phyloP scores from a whole-genome alignment of 2,888 invertebrate genomes.

The Lochmaea crataegi region DNA sequence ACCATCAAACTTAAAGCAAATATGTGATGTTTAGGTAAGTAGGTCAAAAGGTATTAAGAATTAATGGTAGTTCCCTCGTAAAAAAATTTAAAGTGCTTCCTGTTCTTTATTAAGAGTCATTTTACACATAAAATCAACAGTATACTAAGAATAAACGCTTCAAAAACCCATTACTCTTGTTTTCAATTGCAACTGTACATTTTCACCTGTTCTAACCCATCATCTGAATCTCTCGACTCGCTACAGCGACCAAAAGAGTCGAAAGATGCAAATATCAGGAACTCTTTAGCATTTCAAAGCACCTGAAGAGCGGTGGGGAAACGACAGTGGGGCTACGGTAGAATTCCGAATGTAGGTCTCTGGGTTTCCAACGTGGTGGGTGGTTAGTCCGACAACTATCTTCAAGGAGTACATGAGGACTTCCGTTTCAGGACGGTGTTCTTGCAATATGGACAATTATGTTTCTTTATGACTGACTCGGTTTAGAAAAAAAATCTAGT shows the following conservation, averaged over 20 bases:
- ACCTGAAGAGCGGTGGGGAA: slow-evolving; percentile 43
- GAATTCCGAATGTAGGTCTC: slow-evolving; percentile 61
- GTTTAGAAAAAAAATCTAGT: background rate
- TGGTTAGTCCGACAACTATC: slow-evolving; percentile 62
- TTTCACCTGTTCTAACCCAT: slow-evolving; percentile 34
- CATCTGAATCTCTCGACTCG: slow-evolving; percentile 22
- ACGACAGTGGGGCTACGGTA: slow-evolving; percentile 51
- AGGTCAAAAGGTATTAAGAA: background rate
- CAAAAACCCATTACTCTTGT: slow-evolving; percentile 5
- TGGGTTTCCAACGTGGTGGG: slow-evolving; percentile 62
- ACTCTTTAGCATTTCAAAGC: slow-evolving; percentile 47
- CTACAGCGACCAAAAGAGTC: slow-evolving; percentile 10
- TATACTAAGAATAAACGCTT: background rate
- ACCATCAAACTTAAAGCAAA: no score
- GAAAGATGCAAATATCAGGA: slow-evolving; percentile 44
- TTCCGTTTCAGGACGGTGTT: slow-evolving; percentile 48
- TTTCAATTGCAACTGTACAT: slow-evolving; percentile 16
- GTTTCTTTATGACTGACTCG: slow-evolving; percentile 9
- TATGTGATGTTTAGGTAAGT: background rate
- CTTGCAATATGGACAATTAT: slow-evolving; percentile 19
- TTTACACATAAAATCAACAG: slow-evolving; percentile 2
- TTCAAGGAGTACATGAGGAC: slow-evolving; percentile 58
- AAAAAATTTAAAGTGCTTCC: background rate
- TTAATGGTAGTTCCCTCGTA: background rate
- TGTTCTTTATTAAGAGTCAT: background rate